Base-by-base conservation (phyloP, 2,797 vertebrate genomes). In the Psittacula echo region DNA sequence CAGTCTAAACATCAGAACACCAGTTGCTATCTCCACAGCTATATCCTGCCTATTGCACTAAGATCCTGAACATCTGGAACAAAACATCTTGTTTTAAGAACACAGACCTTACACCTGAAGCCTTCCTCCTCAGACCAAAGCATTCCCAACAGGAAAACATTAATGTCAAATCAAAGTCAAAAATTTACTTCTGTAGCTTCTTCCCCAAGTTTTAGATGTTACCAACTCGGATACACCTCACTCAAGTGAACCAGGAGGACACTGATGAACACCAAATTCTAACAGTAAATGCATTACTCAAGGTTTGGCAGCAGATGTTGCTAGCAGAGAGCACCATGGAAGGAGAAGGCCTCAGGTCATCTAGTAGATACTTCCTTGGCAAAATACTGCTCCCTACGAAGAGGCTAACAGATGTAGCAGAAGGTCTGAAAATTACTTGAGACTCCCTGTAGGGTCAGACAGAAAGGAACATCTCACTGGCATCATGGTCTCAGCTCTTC, bases 271-370 rank as follows among this genome's bases (percentile, higher is more conserved):
- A 34, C 6, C 41, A 34, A 82, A 80, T 37, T 87, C 41, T 85
- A 64, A 62, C 2, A 89, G 29, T 3, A 80, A 87, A 75, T 5
- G n/a, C 34, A 76, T 12, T 41, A 61, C 21, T 79, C 39, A 21
- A 88, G 56, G 42, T 11, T 61, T 39, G 84, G 61, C 70, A 82
- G 62, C 0, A 0, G 19, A 66, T 3, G 0, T 5, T 1, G 0
- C 41, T 0, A 84, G 16, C 10, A 71, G 51, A 58, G 1, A 51
- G 50, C 17, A 77, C 10, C 68, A 73, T 3, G 29, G 67, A 90
- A 91, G 24, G 3, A 83, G 14, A 68, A 15, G 16, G 32, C 34
- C 81, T 37, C 20, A 56, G 21, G n/a, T 70, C 45, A 79, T 41
- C 21, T n/a, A 75, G 21, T 3, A 83, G 10, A 56, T 47, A 79